A percentile compares a stretch with the other conserved stretches of the same genome.
Conservation (phyloP, 2,113 vertebrate genomes). For the Dicaeum eximium region DNA sequence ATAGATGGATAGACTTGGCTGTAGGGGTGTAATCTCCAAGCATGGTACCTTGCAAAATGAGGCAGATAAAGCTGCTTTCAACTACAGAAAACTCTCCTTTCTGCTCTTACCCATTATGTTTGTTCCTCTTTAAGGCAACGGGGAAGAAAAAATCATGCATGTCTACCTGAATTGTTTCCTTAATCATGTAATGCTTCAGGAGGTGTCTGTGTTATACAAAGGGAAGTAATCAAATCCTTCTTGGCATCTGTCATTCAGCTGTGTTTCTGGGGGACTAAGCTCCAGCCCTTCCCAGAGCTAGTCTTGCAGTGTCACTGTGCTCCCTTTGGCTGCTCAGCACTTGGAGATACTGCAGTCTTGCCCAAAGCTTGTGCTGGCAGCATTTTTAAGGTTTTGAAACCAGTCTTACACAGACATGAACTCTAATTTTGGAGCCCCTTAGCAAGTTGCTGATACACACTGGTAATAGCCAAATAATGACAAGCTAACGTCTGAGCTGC, state of each 20-base stretch:
- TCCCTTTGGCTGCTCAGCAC: background rate
- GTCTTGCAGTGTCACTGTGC: background rate
- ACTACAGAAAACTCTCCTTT: background rate
- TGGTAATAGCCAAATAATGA: background rate
- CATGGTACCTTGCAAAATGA: background rate
- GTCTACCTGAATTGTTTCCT: background rate
- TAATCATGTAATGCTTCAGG: background rate
- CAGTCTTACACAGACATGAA: background rate
- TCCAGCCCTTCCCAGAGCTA: background rate
- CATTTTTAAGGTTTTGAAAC: background rate
- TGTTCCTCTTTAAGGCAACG: background rate
- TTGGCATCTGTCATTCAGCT: background rate
- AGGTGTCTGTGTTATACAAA: background rate
- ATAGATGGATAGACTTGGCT: background rate
- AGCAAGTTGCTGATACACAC: background rate
- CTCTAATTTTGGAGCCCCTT: background rate
- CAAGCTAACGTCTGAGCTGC: background rate
- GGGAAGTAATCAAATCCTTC: background rate
- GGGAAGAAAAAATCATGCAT: background rate
- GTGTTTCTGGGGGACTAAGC: background rate
- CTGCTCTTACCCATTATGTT: background rate
- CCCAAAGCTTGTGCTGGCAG: background rate
- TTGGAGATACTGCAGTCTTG: background rate
- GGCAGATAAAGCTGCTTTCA: background rate
- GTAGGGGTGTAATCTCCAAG: background rate